Evolutionary conservation across 2,888 invertebrate genomes (phyloP), one percentile per base, ranked within the genome.

Genomic region (Eristalinus sepulchralis): DNA sequence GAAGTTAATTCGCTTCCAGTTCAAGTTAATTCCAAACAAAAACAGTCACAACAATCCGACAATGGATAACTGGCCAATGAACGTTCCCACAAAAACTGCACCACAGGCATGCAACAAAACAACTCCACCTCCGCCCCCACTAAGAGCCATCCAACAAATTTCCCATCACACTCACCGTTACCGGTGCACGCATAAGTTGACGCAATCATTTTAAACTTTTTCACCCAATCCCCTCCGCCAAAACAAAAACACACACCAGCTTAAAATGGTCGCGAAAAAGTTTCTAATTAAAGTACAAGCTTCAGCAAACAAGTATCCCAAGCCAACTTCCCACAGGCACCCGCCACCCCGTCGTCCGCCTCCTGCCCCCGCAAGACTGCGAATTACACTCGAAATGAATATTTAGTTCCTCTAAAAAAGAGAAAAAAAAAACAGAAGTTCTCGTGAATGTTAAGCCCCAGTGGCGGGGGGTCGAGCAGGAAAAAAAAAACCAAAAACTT

Each of bases 161-260:
- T 34, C n/a, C 5, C 17, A 4, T 47, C 47, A 17, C n/a, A 27
- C 27, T 27, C 27, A 27, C 27, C 27, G 27, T 47, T n/a, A n/a
- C 39, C 39, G 39, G 39, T n/a, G 6, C 17, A 59, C 59, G 24
- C 34, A 34, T 9, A 66, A 66, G 13, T 36, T 59, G 55, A 64
- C 36, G 24, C 22, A 75, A 64, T 64, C 24, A 36, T 57, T 64
- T 73, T 17, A 55, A 73, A 64, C 75, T 75, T 66, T 36, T 36
- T 4, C 9, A 1, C 47, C 13, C 13, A n/a, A n/a, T n/a, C 0
- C 24, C 34, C 53, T 6, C 1, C 20, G 11, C 9, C 11, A 47
- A 33, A 17, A 1, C 17, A 36, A 13, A n/a, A 53, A 24, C 34
- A 20, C 57, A 36, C 24, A 57, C 22, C 24, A 36, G 22, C 57